phyloP scores from a whole-genome alignment of 2,113 vertebrate species.

The Sebastes fasciatus region DNA sequence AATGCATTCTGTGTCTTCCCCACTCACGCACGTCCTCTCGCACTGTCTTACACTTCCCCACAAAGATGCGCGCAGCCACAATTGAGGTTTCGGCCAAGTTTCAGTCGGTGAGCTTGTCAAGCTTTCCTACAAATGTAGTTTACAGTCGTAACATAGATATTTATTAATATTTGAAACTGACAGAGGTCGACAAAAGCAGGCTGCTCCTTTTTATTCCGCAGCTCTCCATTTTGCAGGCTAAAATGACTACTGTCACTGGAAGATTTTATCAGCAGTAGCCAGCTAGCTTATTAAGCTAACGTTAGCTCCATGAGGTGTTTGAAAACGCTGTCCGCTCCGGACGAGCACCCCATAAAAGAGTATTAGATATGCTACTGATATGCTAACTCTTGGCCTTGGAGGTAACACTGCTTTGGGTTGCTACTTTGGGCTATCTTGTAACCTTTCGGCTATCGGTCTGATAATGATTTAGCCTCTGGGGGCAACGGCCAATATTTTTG shows the following conservation, averaged over 20 bases:
- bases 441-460: background rate
- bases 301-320: no score
- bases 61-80: slow-evolving; percentile 16
- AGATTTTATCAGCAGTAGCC: background rate
- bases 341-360: background rate
- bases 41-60: slow-evolving; percentile 35
- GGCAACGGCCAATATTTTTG: background rate
- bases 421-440: background rate
- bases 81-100: slow-evolving; percentile 20
- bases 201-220: background rate
- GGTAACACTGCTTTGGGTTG: background rate
- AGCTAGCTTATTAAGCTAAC: background rate
- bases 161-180: slow-evolving; percentile 7
- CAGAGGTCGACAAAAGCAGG: background rate
- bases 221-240: background rate
- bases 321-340: background rate
- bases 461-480: background rate
- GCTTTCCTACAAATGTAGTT: slow-evolving; percentile 8
- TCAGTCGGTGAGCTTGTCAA: background rate
- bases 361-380: background rate
- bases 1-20: background rate
- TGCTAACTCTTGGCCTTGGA: background rate
- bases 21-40: slow-evolving; percentile 2
- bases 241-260: background rate
- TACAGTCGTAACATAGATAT: background rate